Evolutionary conservation across 2,113 vertebrate species (phyloP), one percentile per base, ranked within the genome.

Genomic region (Mixornis gularis): DNA sequence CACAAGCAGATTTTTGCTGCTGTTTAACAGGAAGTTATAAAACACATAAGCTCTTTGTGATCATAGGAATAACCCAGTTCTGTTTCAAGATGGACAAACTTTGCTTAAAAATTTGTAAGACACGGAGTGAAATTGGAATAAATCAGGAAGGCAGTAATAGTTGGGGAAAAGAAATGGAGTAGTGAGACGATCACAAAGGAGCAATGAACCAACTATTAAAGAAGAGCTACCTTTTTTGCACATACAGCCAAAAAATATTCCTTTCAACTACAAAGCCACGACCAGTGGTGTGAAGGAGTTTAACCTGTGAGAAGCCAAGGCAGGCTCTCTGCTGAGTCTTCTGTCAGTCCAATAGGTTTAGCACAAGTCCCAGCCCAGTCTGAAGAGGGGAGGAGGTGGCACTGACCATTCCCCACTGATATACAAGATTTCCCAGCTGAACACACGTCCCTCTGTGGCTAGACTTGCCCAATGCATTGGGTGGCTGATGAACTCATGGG

Each of bases 391-490:
- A 13, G 15, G 58, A 63, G 76, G 29, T 1, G 13, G 18, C 46
- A 40, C 48, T 49, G 73, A 25, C 41, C 1, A 0, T 84, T n/a
- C 21, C 17, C 51, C 63, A 12, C 2, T 3, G 43, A 51, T 4
- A 6, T 0, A 16, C 2, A 20, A 6, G 8, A 30, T 34, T 8
- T 66, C 19, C n/a, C 68, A 34, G 52, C 51, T 24, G 22, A 29
- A 29, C 1, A 0, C 0, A 0, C 0, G 0, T 60, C n/a, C 36
- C 26, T 81, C 52, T 32, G 22, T 1, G 2, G 62, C 26, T 40
- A 29, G 32, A 8, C 66, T 13, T 79, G 79, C 60, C 32, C n/a
- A 8, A 1, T 1, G 34, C 0, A 0, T 3, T 27, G 63, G 15
- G 62, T 5, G 48, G n/a, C 20, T 29, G 44, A 55, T 5, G 38